phyloP scores from a whole-genome alignment of 2,888 invertebrate genomes.

The Listrodromus nycthemerus region DNA sequence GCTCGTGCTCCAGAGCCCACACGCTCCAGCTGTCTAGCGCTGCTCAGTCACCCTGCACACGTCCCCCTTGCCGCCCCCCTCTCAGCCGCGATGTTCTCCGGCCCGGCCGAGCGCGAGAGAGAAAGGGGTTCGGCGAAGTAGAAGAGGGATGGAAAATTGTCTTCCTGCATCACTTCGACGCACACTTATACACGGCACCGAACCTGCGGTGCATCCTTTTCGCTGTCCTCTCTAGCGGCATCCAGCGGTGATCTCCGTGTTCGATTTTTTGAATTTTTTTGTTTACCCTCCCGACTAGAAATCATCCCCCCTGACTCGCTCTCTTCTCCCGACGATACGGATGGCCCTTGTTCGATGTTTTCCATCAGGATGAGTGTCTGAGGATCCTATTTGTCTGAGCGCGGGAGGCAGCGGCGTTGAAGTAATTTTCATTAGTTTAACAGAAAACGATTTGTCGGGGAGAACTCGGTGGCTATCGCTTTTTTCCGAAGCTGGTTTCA shows the following conservation, averaged over 20 bases:
- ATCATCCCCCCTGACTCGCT: constrained; percentile 53
- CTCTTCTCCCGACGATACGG: constrained; percentile 11
- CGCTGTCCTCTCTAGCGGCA: constrained; percentile 16
- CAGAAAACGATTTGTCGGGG: constrained; percentile 5
- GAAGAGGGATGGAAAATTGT: constrained; percentile 35
- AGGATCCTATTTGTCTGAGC: constrained; percentile 23
- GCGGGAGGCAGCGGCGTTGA: constrained; percentile 41
- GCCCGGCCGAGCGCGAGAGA: constrained; percentile 21
- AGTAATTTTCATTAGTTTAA: constrained; percentile 9
- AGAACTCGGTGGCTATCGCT: background rate
- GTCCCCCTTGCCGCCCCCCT: background rate
- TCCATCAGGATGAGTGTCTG: constrained; percentile 41
- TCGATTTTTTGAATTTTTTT: constrained; percentile 13
- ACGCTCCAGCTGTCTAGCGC: constrained; percentile 71
- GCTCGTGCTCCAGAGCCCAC: constrained; percentile 70
- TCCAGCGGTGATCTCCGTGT: constrained; percentile 20
- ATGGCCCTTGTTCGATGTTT: constrained; percentile 39
- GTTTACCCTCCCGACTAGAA: constrained; percentile 45
- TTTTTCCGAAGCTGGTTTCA: background rate
- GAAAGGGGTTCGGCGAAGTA: constrained; percentile 10
- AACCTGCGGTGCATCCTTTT: constrained; percentile 52
- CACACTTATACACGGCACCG: constrained; percentile 26
- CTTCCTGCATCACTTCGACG: constrained; percentile 33
- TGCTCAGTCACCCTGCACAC: constrained; percentile 70
- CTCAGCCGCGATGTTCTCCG: constrained; percentile 37